These are phyloP conservation scores for Osmoderma eremita DNA, from an alignment of 2,888 invertebrate genomes.

Conservation along the genomic window DNA sequence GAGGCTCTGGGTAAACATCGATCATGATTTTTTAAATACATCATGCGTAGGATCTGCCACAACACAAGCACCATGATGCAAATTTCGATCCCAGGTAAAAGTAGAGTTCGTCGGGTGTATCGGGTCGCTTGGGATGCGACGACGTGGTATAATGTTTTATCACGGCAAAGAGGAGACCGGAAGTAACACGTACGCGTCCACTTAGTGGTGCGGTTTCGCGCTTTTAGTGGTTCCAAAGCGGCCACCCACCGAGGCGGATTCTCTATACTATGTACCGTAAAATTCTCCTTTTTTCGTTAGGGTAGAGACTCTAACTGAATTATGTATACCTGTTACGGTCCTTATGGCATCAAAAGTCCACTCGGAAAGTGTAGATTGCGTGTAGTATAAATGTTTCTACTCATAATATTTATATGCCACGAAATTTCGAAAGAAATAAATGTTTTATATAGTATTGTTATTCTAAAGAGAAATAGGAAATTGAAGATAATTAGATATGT, in stretches of 20 bases:
- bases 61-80: constrained; percentile 23
- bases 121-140: not conserved
- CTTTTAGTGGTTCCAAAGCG: constrained; percentile 43
- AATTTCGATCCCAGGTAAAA: constrained; percentile 15
- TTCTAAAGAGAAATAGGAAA: too few species aligned
- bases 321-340: constrained; percentile 16
- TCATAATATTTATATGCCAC: too few species aligned
- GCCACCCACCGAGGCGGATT: constrained; percentile 44
- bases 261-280: not conserved
- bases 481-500: too few species aligned
- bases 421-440: too few species aligned
- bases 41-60: constrained; percentile 9
- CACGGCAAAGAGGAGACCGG: constrained; percentile 46
- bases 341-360: not conserved
- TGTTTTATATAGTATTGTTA: too few species aligned
- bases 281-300: constrained; percentile 19
- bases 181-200: constrained; percentile 51
- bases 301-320: constrained; percentile 17
- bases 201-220: constrained; percentile 51
- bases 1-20: constrained; percentile 2
- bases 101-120: not conserved
- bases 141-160: constrained; percentile 16
- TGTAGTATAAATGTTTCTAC: too few species aligned
- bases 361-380: too few species aligned
- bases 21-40: constrained; percentile 28